These are phyloP conservation scores for Heliconius eleuchia DNA, from an alignment of 1,140 invertebrate genomes.

Conservation along the genomic window DNA sequence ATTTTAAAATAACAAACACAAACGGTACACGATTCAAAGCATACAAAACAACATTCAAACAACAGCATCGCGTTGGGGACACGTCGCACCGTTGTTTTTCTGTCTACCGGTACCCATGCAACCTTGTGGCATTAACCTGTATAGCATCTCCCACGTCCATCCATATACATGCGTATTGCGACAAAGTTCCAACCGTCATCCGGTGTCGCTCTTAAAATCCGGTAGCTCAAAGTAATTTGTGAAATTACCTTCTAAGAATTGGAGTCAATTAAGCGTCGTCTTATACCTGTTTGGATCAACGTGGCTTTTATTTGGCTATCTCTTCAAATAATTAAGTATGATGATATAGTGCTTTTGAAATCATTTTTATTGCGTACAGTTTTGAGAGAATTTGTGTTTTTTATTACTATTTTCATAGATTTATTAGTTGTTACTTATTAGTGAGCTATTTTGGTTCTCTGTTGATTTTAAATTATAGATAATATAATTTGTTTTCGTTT, in stretches of 20 bases:
- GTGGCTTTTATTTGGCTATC: constrained; percentile 31
- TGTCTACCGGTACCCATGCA: constrained; percentile 47
- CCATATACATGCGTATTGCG: constrained; percentile 38
- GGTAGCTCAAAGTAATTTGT: constrained; percentile 80
- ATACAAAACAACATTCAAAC: constrained; percentile 42
- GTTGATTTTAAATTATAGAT: background rate
- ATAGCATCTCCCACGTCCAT: constrained; percentile 11
- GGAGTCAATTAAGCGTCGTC: constrained; percentile 68
- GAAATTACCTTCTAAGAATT: constrained; percentile 79
- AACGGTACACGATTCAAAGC: constrained; percentile 20
- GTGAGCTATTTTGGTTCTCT: background rate
- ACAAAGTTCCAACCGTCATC: constrained; percentile 56
- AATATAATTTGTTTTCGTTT: background rate
- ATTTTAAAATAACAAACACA: background rate
- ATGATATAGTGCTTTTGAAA: constrained; percentile 26
- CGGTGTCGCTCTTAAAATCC: constrained; percentile 70
- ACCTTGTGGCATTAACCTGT: constrained; percentile 54
- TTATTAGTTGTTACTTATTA: background rate
- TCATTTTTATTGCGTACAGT: constrained; percentile 16
- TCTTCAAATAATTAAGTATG: constrained; percentile 33
- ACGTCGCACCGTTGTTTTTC: constrained; percentile 52
- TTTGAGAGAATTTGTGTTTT: background rate
- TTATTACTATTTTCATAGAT: background rate
- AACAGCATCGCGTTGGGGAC: constrained; percentile 49
- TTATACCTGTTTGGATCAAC: constrained; percentile 49